These are phyloP conservation scores for Sebastes elongatus DNA, from an alignment of 2,797 vertebrate genomes.

Conservation along the genomic window DNA sequence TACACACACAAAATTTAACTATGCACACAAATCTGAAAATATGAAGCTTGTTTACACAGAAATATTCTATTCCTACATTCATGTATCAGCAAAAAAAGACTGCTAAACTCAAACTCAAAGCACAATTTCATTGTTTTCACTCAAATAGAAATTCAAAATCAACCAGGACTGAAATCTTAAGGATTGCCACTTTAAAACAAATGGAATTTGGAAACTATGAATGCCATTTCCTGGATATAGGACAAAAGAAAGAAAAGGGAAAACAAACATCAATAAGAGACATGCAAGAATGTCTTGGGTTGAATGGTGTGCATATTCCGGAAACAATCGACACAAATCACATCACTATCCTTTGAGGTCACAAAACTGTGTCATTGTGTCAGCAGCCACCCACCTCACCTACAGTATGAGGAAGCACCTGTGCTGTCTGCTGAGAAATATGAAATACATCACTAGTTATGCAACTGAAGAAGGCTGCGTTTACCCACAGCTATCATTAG, in stretches of 20 bases:
- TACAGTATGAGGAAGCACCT: constrained; percentile 25
- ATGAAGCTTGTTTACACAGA: too few relatives aligned
- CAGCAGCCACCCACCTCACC: background rate
- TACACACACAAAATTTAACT: too few relatives aligned
- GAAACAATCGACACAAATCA: background rate
- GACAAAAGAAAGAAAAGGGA: background rate
- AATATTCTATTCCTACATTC: too few relatives aligned
- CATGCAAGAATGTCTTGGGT: background rate
- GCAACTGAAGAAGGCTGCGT: background rate
- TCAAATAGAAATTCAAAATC: too few relatives aligned
- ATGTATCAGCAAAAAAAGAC: too few relatives aligned
- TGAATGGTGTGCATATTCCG: background rate
- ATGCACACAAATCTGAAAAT: too few relatives aligned
- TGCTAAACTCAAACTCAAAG: too few relatives aligned
- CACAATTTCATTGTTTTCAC: too few relatives aligned
- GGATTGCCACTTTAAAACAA: background rate
- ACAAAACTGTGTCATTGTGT: background rate
- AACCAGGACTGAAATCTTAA: too few relatives aligned
- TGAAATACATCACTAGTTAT: background rate
- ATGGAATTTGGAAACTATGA: background rate
- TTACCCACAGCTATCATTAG: background rate
- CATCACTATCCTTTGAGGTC: background rate
- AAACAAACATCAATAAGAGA: background rate
- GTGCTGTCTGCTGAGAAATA: constrained; percentile 28
- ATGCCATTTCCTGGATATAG: background rate